Conservation (phyloP, 2,888 invertebrate species). For the Apodemia mormo region DNA sequence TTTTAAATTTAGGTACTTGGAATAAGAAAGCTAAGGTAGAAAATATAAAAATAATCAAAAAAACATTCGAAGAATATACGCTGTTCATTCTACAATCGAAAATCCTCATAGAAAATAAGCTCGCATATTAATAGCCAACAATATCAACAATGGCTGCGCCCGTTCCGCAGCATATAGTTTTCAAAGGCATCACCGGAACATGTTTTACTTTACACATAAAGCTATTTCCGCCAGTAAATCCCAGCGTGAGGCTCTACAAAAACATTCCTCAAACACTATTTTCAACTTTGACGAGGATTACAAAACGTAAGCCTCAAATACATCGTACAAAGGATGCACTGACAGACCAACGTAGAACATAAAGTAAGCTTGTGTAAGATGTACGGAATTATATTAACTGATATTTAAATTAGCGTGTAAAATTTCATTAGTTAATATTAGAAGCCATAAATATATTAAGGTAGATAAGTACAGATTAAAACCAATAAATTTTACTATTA, state of each 20-base stretch:
- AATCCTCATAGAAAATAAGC: not conserved
- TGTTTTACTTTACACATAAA: conserved; percentile 39
- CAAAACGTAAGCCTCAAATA: conserved; percentile 9
- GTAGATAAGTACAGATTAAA: too few species aligned
- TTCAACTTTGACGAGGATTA: conserved; percentile 6
- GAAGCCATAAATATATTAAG: too few species aligned
- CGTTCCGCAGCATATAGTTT: conserved; percentile 18
- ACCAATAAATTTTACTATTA: too few species aligned
- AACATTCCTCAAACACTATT: conserved; percentile 4
- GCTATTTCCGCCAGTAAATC: conserved; percentile 20
- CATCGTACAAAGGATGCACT: not conserved
- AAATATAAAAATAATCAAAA: too few species aligned
- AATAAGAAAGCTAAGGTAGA: too few species aligned
- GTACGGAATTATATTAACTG: not conserved
- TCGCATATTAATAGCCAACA: not conserved
- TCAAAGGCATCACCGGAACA: conserved; percentile 42
- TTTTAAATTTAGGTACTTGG: too few species aligned
- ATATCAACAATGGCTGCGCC: conserved; percentile 6
- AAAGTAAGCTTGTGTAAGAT: conserved; percentile 1
- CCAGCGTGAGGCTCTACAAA: conserved; percentile 24
- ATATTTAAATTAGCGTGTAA: not conserved
- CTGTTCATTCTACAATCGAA: too few species aligned
- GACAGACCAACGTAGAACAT: not conserved
- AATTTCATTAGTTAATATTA: not conserved
- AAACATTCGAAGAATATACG: too few species aligned